These are phyloP conservation scores for Halichoeres trimaculatus DNA, from an alignment of 2,113 vertebrate species.

Conservation along the genomic window DNA sequence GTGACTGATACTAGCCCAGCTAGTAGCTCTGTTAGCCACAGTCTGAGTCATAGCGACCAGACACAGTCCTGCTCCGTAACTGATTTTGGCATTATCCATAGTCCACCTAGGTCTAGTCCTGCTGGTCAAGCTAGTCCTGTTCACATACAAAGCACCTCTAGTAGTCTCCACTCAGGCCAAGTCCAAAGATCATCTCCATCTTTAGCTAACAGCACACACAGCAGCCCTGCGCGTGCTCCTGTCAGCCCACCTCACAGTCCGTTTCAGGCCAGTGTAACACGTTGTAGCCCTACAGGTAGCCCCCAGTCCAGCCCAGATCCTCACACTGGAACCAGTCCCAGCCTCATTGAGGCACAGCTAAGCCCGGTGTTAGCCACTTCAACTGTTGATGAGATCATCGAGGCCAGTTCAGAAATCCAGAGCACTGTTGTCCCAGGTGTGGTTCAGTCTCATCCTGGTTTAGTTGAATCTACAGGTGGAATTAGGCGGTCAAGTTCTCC, in stretches of 20 bases:
- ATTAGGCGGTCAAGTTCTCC: slow-evolving; percentile 5
- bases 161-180: slow-evolving; percentile 33
- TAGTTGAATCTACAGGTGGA: slow-evolving; percentile 3
- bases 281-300: not conserved
- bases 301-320: not conserved
- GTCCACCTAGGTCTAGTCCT: slow-evolving; percentile 60
- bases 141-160: slow-evolving; percentile 31
- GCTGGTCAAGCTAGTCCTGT: slow-evolving; percentile 68
- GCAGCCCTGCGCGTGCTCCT: slow-evolving; percentile 44
- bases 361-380: slow-evolving; percentile 16
- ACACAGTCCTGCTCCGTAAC: not conserved
- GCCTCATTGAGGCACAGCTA: not conserved
- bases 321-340: slow-evolving; percentile 25
- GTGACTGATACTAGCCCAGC: slow-evolving; percentile 4
- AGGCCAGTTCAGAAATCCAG: not conserved
- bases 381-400: not conserved
- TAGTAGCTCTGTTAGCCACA: slow-evolving; percentile 23
- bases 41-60: slow-evolving; percentile 19
- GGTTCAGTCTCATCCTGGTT: not conserved
- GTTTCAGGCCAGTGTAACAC: slow-evolving; percentile 31
- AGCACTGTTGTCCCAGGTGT: not conserved
- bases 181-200: slow-evolving; percentile 35
- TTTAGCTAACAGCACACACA: not conserved
- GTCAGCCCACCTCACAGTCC: slow-evolving; percentile 43
- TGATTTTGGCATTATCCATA: slow-evolving; percentile 17